phyloP scores from a whole-genome alignment of 2,797 vertebrate genomes.

The Myioborus miniatus region DNA sequence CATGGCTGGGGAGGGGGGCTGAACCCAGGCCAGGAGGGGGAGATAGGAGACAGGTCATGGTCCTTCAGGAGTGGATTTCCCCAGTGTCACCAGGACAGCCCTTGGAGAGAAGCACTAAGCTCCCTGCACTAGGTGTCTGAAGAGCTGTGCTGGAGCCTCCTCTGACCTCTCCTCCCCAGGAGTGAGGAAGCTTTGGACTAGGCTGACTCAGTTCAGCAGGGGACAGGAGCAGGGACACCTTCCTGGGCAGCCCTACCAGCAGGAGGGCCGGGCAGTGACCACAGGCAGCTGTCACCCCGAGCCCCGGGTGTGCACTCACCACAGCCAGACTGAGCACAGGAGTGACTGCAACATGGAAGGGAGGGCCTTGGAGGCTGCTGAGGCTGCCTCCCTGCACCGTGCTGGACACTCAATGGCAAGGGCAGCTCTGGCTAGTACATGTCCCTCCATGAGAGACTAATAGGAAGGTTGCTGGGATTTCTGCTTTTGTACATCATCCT shows the following conservation, averaged over 20 bases:
- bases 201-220: not conserved
- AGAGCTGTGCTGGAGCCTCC: not conserved
- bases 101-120: not conserved
- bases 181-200: not conserved
- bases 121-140: not conserved
- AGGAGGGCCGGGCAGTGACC: rapidly evolving
- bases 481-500: not conserved
- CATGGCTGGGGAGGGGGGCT: not conserved
- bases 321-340: not conserved
- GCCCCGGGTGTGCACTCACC: not conserved
- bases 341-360: not conserved
- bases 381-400: not conserved
- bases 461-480: not conserved
- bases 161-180: not conserved
- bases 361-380: not conserved
- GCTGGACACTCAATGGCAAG: not conserved
- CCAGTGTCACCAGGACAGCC: not conserved
- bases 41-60: not conserved
- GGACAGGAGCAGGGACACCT: not conserved
- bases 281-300: too few species aligned
- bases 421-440: rapidly evolving
- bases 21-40: not conserved
- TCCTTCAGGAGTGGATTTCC: not conserved
- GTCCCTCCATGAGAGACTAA: not conserved
- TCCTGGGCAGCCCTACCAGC: not conserved